A percentile compares a stretch with the other conserved stretches of the same genome.
phyloP scores from a whole-genome alignment of 2,888 invertebrate species.

The Ernsta delagoae region DNA sequence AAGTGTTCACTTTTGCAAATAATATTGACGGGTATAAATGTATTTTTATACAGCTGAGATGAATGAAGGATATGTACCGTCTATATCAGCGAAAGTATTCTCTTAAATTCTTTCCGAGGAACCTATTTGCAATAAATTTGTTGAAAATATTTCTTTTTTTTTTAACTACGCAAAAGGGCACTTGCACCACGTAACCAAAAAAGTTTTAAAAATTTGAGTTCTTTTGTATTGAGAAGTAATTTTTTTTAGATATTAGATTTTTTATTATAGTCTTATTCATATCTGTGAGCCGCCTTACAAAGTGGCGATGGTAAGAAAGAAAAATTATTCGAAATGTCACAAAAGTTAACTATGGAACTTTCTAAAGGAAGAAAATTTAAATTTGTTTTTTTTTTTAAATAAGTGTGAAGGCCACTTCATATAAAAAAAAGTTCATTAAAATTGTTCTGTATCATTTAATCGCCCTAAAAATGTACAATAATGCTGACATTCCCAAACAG shows the following conservation, averaged over 20 bases:
- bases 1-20: slow-evolving; percentile 50
- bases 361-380: too few species aligned
- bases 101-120: slow-evolving; percentile 63
- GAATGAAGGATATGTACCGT: slow-evolving; percentile 36
- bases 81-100: slow-evolving; percentile 53
- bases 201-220: too few species aligned
- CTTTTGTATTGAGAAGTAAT: too few species aligned
- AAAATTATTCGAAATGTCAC: too few species aligned
- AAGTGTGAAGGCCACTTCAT: slow-evolving; percentile 7
- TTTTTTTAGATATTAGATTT: too few species aligned
- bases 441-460: slow-evolving; percentile 79
- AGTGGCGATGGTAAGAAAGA: too few species aligned
- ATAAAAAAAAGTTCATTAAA: slow-evolving; percentile 32
- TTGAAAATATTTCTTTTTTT: slow-evolving; percentile 52
- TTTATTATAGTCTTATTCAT: too few species aligned
- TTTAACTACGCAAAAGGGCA: too few species aligned
- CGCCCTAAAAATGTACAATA: slow-evolving; percentile 83
- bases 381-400: too few species aligned
- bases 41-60: slow-evolving; percentile 41
- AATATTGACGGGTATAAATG: slow-evolving; percentile 40
- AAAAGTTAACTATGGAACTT: too few species aligned
- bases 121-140: slow-evolving; percentile 76
- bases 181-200: too few species aligned
- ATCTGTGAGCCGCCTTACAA: too few species aligned
- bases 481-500: slow-evolving; percentile 77